Conservation (phyloP, 2,113 vertebrate species). For the Chionomys nivalis region DNA sequence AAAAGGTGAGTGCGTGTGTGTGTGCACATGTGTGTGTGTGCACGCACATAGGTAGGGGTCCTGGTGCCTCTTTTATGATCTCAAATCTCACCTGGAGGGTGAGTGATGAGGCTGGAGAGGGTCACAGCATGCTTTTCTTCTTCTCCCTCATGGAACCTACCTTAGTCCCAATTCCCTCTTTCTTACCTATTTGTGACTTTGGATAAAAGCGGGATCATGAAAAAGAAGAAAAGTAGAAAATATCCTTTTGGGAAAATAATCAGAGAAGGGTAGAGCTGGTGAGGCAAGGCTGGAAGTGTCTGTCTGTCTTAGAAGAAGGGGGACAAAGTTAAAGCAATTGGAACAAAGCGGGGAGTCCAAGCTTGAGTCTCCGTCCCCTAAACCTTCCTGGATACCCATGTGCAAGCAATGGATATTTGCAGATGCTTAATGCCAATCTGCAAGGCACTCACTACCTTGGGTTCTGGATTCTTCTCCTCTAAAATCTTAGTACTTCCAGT, state of each 20-base stretch:
- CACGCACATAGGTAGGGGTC: not conserved
- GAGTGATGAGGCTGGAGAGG: rapidly evolving
- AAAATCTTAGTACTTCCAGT: not conserved
- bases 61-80: not conserved
- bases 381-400: rapidly evolving
- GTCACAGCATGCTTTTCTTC: not conserved
- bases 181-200: not conserved
- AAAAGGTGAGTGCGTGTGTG: not conserved
- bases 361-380: rapidly evolving
- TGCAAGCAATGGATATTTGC: not conserved
- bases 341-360: not conserved
- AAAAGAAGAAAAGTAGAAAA: conserved; percentile 10
- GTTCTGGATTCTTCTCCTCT: not conserved
- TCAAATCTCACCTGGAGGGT: not conserved
- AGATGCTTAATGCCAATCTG: not conserved
- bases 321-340: not conserved
- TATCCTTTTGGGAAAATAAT: not conserved
- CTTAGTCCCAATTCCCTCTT: too few relatives aligned
- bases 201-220: not conserved
- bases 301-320: not conserved
- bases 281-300: not conserved
- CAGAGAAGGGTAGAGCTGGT: not conserved
- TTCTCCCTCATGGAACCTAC: too few relatives aligned
- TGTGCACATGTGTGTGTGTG: not conserved
- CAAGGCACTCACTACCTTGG: not conserved